Conservation (phyloP, 2,888 invertebrate genomes). For the Nemurella pictetii region DNA sequence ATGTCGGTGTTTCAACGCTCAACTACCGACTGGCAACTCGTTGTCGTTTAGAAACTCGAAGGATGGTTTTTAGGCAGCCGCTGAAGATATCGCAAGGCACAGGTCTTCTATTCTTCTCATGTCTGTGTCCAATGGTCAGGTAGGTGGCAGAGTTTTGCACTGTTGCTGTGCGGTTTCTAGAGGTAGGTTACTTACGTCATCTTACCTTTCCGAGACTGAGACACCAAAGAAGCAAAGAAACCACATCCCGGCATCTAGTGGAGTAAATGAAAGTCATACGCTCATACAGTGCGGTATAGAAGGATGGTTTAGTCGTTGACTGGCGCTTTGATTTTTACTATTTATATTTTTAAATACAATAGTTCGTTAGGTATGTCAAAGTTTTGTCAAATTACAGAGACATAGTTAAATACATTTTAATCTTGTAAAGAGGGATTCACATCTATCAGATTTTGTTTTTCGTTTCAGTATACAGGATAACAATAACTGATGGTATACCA, state of each 20-base stretch:
- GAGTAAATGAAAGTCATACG: not conserved
- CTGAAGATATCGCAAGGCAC: not conserved
- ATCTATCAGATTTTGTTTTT: no score
- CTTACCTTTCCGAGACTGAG: not conserved
- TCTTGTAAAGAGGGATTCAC: no score
- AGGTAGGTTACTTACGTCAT: conserved; percentile 15
- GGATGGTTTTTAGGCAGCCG: not conserved
- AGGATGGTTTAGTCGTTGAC: not conserved
- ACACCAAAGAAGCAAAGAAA: not conserved
- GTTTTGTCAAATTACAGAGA: not conserved
- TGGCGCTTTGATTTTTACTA: not conserved
- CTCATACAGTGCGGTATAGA: not conserved
- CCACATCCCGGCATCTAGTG: conserved; percentile 11
- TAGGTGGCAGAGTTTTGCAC: not conserved
- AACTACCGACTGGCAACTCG: not conserved
- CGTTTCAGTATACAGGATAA: no score
- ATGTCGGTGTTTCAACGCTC: not conserved
- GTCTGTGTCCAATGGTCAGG: not conserved
- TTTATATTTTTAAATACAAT: not conserved
- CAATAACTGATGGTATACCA: no score
- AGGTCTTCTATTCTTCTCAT: not conserved
- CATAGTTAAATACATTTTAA: not conserved
- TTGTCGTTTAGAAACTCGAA: not conserved
- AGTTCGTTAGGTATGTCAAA: not conserved
- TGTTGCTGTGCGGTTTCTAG: not conserved